Evolutionary conservation across 1,140 invertebrate species (phyloP), one percentile per base, ranked within the genome.

Genomic region (Bombus huntii): DNA sequence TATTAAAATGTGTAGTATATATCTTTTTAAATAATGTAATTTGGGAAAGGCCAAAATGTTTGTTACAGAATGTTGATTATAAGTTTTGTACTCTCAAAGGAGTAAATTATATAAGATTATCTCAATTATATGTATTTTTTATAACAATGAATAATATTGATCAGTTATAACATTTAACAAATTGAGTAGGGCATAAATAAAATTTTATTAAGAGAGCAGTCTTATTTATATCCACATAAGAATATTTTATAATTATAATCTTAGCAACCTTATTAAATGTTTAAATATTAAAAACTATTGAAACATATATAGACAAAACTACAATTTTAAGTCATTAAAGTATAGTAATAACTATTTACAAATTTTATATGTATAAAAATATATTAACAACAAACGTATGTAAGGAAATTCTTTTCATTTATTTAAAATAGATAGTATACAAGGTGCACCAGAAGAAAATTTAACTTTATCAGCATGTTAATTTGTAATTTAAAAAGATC

Each of bases 21-120:
- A 53, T 53, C 18, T 34, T 53, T 53, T 83, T 42, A 73, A 77
- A 53, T 83, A 53, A 62, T 34, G 10, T 72, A 71, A 34, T 71
- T 72, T 62, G 34, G 37, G 25, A 72, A 76, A 44, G 39, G 71
- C 31, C 28, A 15, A 66, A 66, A 44, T 53, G 44, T 80, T n/a
- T 89, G 66, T 80, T 72, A 68, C 86, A 66, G 83, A 83, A 89
- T 80, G 65, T 39, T 84, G 34, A 89, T 86, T 86, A 59, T 71
- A 57, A 37, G 39, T 75, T 62, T 65, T 47, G 42, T 8, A 42
- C 15, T 34, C 31, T 53, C 15, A 65, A 44, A 47, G 18, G n/a
- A 73, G n/a, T 66, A 66, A 68, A 75, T 89, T 83, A 88, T 44
- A 70, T 71, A 72, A 85, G 13, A 82, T 80, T 88, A 81, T 86